Conservation (phyloP, 64 coral and sea anemone species). For the Actinia tenebrosa region DNA sequence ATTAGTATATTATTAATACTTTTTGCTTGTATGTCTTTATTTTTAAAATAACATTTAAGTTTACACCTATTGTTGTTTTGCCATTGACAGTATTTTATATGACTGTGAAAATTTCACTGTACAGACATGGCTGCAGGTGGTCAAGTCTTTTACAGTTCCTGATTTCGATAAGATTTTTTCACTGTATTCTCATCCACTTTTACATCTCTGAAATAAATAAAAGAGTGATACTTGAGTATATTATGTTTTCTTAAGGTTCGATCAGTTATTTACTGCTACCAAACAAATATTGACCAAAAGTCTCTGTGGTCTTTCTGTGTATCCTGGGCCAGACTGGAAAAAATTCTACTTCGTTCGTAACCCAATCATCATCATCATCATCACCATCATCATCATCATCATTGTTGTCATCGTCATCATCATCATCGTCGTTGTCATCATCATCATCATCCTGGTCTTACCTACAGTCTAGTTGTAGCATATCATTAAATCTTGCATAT, state of each 20-base stretch:
- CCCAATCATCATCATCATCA: no score
- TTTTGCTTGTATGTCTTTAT: background rate
- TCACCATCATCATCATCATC: no score
- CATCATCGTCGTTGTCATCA: no score
- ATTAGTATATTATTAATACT: background rate
- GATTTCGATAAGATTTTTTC: background rate
- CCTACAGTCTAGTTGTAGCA: constrained; percentile 34
- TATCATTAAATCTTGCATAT: constrained; percentile 69
- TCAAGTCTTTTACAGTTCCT: background rate
- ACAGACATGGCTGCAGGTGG: no score
- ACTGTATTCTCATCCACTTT: background rate
- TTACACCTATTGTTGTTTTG: background rate
- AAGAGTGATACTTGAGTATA: background rate
- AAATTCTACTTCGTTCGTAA: no score
- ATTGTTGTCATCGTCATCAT: no score
- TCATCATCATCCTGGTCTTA: background rate
- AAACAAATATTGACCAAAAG: no score
- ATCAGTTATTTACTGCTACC: no score
- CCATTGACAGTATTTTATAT: no score
- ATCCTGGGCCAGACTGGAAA: no score
- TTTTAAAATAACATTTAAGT: background rate
- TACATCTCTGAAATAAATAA: background rate
- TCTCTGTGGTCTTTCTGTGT: no score
- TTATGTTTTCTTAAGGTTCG: background rate
- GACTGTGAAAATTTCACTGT: no score